These are phyloP conservation scores for Archilochus colubris DNA, from an alignment of 2,113 vertebrate genomes.

Conservation along the genomic window DNA sequence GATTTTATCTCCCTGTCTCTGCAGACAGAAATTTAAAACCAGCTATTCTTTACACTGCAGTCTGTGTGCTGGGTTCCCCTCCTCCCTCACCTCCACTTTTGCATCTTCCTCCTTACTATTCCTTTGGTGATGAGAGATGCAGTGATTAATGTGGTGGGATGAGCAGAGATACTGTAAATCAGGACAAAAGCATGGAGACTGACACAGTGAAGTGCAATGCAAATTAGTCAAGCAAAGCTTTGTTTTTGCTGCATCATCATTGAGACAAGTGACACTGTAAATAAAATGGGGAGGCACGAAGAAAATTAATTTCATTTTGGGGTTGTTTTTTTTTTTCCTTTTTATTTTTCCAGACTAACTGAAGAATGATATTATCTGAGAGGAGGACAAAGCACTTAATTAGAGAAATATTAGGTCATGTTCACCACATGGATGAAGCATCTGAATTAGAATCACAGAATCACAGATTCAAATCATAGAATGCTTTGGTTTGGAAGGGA, in stretches of 20 bases:
- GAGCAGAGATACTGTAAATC: not conserved
- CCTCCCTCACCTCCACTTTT: not conserved
- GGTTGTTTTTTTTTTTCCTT: not conserved
- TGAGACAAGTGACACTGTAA: not conserved
- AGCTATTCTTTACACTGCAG: not conserved
- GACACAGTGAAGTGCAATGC: not conserved
- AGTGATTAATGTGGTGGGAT: not conserved
- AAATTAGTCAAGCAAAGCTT: not conserved
- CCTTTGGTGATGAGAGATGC: not conserved
- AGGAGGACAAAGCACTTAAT: not conserved
- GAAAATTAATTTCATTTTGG: not conserved
- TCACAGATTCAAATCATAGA: too few species aligned
- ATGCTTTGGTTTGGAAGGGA: too few species aligned
- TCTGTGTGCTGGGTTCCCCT: not conserved
- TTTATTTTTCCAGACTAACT: not conserved
- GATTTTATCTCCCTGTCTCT: slow-evolving; percentile 2
- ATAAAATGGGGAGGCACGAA: not conserved
- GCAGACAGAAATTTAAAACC: not conserved
- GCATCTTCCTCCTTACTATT: not conserved
- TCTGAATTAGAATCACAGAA: not conserved
- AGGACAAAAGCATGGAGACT: not conserved
- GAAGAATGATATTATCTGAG: not conserved
- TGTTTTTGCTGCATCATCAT: slow-evolving; percentile 36
- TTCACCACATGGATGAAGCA: not conserved
- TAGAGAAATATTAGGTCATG: not conserved